Evolutionary conservation across 2,888 invertebrate species (phyloP), one percentile per base, ranked within the genome.

Genomic region (Smittia aterrima): DNA sequence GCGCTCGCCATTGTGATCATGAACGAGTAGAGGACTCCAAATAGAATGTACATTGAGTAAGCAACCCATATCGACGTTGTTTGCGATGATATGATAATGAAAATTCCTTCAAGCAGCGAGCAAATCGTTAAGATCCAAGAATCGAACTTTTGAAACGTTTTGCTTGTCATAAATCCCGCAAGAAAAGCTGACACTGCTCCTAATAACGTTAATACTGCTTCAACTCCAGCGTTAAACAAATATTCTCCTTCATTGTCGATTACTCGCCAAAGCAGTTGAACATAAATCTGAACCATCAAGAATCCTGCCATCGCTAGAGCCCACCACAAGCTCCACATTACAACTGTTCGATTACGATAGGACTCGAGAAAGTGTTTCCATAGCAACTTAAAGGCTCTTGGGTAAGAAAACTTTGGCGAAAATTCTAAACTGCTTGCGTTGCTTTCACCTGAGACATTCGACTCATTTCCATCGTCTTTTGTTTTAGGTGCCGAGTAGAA

Each of bases 1-100:
- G 92, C 90, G 81, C 95, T 95, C 11, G 92, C 90, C 74, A 93
- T 85, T 0, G 94, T 93, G 75, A 93, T 90, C 76, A 90, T 88
- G 78, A 92, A 91, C 77, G 95, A 92, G 80, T 90, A 96, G 58
- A 93, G 84, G 27, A 89, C 88, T 18, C 92, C 90, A 82, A 91
- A 91, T 2, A 89, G 79, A 11, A 94, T 85, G 78, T 95, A 95
- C 0, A 89, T 88, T 0, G 84, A 84, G 81, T 96, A 96, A 7
- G 92, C 89, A 11, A 90, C 83, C 82, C 88, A 87, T 64, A 94
- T 86, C 77, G 87, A 85, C 0, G 82, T 78, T 0, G 88, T 84
- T 78, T 83, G 83, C 0, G 90, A 86, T 73, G 87, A 86, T 0
- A 87, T 75, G 77, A 90, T 81, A 66, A 88, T 78, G 0, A 87